These are phyloP conservation scores for Myathropa florea DNA, from an alignment of 2,888 invertebrate species.

Conservation along the genomic window DNA sequence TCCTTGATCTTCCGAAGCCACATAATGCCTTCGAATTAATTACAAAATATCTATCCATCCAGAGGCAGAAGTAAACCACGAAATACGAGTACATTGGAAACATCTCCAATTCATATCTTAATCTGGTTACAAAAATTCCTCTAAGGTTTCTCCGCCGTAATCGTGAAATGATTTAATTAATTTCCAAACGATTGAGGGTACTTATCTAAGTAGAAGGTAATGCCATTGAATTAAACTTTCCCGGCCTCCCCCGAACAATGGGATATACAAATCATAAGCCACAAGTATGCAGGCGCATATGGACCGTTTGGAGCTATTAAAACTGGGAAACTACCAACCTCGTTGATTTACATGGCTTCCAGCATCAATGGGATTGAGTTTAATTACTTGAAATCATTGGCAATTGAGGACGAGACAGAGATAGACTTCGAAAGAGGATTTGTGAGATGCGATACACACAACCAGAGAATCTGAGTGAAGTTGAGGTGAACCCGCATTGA, in stretches of 20 bases:
- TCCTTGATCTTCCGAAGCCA: neutral
- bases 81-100: neutral
- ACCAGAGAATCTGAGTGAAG: neutral
- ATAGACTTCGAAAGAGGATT: slow-evolving; percentile 5
- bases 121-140: slow-evolving; percentile 53
- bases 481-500: slow-evolving; percentile 21
- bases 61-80: neutral
- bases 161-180: slow-evolving; percentile 63
- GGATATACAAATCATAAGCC: slow-evolving; percentile 53
- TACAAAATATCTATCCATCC: neutral
- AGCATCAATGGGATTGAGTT: slow-evolving; percentile 58
- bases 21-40: neutral
- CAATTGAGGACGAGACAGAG: slow-evolving; percentile 19
- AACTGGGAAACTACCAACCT: slow-evolving; percentile 36
- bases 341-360: slow-evolving; percentile 65
- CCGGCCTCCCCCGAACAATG: slow-evolving; percentile 24
- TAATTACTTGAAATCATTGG: slow-evolving; percentile 61
- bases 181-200: slow-evolving; percentile 55
- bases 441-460: neutral
- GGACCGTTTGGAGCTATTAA: slow-evolving; percentile 19
- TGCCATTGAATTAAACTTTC: slow-evolving; percentile 61
- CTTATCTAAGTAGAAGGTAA: slow-evolving; percentile 45
- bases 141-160: slow-evolving; percentile 48
- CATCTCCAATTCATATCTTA: slow-evolving; percentile 14
- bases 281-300: slow-evolving; percentile 46